Percentiles rank a stretch among this genome's conserved stretches.
Evolutionary conservation across 2,113 vertebrate genomes (phyloP).

Genomic region (Mionectes macconnelli): DNA sequence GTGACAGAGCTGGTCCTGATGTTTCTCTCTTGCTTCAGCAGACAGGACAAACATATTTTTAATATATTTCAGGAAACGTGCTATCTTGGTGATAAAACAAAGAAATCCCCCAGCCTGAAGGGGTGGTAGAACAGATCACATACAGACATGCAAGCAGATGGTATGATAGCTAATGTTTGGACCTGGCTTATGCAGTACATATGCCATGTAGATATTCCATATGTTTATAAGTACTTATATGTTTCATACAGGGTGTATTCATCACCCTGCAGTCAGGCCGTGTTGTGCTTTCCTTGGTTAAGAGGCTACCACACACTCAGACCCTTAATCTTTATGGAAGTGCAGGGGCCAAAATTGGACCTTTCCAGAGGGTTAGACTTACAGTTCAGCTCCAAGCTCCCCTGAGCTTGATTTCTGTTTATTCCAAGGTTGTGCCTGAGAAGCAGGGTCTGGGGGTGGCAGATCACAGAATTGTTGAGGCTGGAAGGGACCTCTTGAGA

Average conservation of each 20-base stretch:
- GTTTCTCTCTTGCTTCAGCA: background rate
- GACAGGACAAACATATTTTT: background rate
- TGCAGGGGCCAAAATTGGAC: background rate
- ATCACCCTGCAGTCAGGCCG: background rate
- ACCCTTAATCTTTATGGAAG: background rate
- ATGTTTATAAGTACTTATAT: accelerated
- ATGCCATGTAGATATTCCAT: background rate
- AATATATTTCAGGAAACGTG: background rate
- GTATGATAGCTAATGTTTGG: background rate
- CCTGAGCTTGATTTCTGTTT: background rate
- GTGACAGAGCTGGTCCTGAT: background rate
- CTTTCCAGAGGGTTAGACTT: background rate
- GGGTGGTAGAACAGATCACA: background rate
- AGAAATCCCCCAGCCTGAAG: background rate
- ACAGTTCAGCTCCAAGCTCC: background rate
- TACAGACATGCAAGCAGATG: background rate
- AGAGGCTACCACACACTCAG: background rate
- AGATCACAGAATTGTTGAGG: background rate
- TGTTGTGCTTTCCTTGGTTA: background rate
- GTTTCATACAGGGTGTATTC: background rate
- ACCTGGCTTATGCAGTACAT: background rate
- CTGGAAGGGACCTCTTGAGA: background rate
- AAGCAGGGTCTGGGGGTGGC: background rate
- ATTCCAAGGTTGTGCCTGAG: background rate
- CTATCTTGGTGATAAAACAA: background rate